Conservation (phyloP, 2,797 vertebrate genomes). For the Propithecus perrieri region DNA sequence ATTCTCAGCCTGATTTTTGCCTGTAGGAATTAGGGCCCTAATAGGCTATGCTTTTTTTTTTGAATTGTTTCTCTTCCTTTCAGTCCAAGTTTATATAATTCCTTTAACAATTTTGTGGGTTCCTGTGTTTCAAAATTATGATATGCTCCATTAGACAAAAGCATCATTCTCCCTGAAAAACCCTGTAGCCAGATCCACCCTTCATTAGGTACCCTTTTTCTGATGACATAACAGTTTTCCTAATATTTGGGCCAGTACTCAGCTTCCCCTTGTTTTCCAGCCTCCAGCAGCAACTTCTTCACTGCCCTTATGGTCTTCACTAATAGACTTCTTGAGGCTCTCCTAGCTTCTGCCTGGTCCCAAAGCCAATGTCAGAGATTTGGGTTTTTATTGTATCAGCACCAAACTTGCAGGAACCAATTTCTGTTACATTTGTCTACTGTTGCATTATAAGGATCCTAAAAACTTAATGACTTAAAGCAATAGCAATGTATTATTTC, state of each 20-base stretch:
- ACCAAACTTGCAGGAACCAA: neutral
- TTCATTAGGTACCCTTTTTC: neutral
- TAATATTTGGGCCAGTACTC: neutral
- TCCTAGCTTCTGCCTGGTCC: neutral
- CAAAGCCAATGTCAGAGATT: neutral
- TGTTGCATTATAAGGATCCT: neutral
- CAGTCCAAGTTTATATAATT: neutral
- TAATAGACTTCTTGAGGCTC: neutral
- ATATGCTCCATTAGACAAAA: neutral
- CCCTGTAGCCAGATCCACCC: neutral
- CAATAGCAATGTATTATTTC: neutral
- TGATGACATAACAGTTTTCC: neutral
- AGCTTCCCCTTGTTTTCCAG: neutral
- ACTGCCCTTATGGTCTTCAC: neutral
- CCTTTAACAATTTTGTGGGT: neutral
- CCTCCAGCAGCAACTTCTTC: neutral
- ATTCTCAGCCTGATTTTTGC: neutral
- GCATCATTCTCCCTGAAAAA: neutral
- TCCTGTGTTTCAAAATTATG: neutral
- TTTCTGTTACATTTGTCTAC: neutral
- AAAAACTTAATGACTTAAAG: neutral
- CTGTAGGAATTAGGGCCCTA: neutral
- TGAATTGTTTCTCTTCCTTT: neutral
- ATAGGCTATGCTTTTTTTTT: neutral
- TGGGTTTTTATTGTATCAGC: neutral